phyloP scores from a whole-genome alignment of 2,888 invertebrate species.

The Agrotis clavis region DNA sequence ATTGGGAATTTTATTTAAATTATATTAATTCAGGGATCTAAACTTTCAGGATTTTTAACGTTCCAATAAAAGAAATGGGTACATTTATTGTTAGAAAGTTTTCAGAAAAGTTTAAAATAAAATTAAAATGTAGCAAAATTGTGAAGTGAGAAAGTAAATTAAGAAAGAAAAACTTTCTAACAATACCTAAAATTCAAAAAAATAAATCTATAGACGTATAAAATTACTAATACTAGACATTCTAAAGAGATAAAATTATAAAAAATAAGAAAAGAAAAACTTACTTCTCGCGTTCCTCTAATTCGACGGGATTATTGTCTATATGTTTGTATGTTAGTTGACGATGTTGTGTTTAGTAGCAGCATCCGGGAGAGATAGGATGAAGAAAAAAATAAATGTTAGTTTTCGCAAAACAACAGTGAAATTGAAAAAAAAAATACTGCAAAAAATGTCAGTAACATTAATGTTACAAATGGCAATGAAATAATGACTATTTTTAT shows the following conservation, averaged over 20 bases:
- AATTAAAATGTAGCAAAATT: constrained; percentile 16
- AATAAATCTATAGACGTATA: constrained; percentile 53
- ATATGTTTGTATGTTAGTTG: constrained; percentile 82
- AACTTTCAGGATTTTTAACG: constrained; percentile 20
- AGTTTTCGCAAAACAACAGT: constrained; percentile 57
- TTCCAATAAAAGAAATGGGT: not conserved
- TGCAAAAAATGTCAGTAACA: constrained; percentile 43
- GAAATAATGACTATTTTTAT: constrained; percentile 13
- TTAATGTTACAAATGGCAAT: constrained; percentile 26
- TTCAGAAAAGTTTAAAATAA: constrained; percentile 15
- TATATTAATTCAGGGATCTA: constrained; percentile 8
- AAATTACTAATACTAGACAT: constrained; percentile 62
- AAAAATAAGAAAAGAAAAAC: constrained; percentile 81
- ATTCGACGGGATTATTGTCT: constrained; percentile 95
- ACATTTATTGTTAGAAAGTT: constrained; percentile 61
- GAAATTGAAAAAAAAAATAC: constrained; percentile 17
- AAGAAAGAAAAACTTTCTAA: constrained; percentile 59
- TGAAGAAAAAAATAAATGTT: constrained; percentile 78
- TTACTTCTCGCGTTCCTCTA: constrained; percentile 97
- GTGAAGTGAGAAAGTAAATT: constrained; percentile 25
- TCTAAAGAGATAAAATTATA: constrained; percentile 54
- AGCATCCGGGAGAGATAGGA: constrained; percentile 79
- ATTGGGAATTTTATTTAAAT: constrained; percentile 16
- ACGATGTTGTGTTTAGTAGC: constrained; percentile 89
- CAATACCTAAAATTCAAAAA: constrained; percentile 54